Evolutionary conservation across 2,888 invertebrate genomes (phyloP), one percentile per base, ranked within the genome.

Genomic region (Cryptus armator): DNA sequence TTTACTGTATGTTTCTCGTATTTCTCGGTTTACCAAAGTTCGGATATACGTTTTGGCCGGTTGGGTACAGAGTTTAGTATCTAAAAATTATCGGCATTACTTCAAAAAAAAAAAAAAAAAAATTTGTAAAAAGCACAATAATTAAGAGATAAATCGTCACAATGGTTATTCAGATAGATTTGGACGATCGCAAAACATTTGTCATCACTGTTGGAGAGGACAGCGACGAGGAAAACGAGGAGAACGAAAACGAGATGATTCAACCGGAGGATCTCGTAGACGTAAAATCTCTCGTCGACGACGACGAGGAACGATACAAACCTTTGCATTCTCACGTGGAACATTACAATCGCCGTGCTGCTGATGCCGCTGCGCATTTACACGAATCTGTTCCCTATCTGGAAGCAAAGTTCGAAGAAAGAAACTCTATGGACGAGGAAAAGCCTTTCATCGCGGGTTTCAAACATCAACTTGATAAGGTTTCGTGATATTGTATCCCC

Each of bases 211-310:
- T 93, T 16, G 92, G 90, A 56, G 92, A 93, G 62, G 93, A 93
- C 56, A 90, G 93, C 46, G 90, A 93, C 81, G 92, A 89, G 10
- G 80, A 87, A 3, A 71, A 88, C 37, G 92, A 92, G 16, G 92
- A 93, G 43, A 90, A 85, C 32, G 94, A 95, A 86, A 94, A 94
- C 84, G 94, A 94, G 90, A 93, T 94, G 91, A 93, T 94, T 84
- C 88, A 91, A 68, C 86, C 88, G 7, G 79, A 82, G 4, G 92
- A 94, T 78, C 87, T 94, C 37, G 77, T 83, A 43, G 82, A 85
- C 24, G 67, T 89, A 3, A 84, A 81, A 59, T 85, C 86, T 29
- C 70, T 93, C 19, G 77, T 93, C 24, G 78, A 56, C 10, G 84
- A 89, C 29, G 91, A 93, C 53, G 88, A 91, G n/a, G 86, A 86